phyloP scores from a whole-genome alignment of 1,140 invertebrate species.

The Pogonomyrmex barbatus region DNA sequence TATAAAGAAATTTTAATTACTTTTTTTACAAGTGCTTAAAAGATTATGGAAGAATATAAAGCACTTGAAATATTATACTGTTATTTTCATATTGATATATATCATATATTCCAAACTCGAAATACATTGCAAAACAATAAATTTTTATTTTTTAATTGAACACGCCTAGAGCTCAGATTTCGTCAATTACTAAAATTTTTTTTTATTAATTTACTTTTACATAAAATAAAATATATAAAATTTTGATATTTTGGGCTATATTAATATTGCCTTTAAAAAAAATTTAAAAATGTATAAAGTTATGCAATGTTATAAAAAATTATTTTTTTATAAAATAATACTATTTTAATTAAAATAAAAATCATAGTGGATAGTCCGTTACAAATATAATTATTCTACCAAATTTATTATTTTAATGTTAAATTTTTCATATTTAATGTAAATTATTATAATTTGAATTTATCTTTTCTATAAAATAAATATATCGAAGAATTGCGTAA shows the following conservation, averaged over 20 bases:
- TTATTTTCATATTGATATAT: slow-evolving; percentile 16
- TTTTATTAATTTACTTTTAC: slow-evolving; percentile 9
- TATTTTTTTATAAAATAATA: no score
- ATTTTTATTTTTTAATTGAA: slow-evolving; percentile 34
- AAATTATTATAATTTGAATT: no score
- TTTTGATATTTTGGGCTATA: not conserved
- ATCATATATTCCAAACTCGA: not conserved
- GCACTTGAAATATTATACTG: not conserved
- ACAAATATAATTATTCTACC: no score
- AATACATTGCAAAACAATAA: slow-evolving; percentile 5
- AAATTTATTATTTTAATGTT: no score
- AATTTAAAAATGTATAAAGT: no score
- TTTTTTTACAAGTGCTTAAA: slow-evolving; percentile 9
- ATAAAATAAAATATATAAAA: not conserved
- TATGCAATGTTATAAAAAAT: no score
- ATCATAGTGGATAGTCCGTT: no score
- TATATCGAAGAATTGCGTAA: no score
- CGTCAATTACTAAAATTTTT: slow-evolving; percentile 16
- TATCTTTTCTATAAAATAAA: no score
- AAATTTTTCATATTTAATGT: no score
- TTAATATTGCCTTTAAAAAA: not conserved
- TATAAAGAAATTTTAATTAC: not conserved
- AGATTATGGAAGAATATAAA: not conserved
- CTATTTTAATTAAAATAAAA: no score
- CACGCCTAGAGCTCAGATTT: not conserved